These are phyloP conservation scores for Lacerta bilineata DNA, from an alignment of 2,797 vertebrate genomes.

Conservation along the genomic window DNA sequence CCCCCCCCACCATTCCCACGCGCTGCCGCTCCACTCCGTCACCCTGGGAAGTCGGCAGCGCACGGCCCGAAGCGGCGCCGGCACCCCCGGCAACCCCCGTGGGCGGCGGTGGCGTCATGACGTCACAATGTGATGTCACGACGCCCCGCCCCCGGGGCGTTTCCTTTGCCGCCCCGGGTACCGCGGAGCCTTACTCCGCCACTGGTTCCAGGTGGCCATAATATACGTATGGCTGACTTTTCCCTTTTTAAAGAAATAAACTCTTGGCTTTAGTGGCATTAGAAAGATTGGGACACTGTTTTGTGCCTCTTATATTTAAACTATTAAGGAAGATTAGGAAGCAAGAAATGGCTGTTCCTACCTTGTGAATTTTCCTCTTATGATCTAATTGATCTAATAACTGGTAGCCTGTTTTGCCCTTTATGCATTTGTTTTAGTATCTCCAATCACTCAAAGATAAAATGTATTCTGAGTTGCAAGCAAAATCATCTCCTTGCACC, in stretches of 20 bases:
- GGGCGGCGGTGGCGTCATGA: no score
- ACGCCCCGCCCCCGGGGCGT: no score
- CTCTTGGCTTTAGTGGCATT: neutral
- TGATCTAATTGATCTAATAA: neutral
- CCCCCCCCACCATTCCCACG: no score
- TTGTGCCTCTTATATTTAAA: no score
- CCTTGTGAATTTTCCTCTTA: neutral
- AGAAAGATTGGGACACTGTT: neutral
- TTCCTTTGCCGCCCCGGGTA: no score
- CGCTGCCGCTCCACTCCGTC: no score
- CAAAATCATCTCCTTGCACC: neutral
- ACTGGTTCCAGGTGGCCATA: neutral
- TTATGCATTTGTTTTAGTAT: constrained; percentile 4
- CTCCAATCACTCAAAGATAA: neutral
- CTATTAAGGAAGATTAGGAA: neutral
- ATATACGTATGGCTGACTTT: neutral
- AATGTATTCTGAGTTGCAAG: neutral
- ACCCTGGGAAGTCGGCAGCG: no score
- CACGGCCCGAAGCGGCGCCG: no score
- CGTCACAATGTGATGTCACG: no score
- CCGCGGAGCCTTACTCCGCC: no score
- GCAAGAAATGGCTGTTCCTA: neutral
- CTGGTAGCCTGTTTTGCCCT: neutral
- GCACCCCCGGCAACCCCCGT: no score
- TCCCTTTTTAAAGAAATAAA: neutral